Conservation (phyloP, 2,113 vertebrate genomes). For the Mustelus asterias region DNA sequence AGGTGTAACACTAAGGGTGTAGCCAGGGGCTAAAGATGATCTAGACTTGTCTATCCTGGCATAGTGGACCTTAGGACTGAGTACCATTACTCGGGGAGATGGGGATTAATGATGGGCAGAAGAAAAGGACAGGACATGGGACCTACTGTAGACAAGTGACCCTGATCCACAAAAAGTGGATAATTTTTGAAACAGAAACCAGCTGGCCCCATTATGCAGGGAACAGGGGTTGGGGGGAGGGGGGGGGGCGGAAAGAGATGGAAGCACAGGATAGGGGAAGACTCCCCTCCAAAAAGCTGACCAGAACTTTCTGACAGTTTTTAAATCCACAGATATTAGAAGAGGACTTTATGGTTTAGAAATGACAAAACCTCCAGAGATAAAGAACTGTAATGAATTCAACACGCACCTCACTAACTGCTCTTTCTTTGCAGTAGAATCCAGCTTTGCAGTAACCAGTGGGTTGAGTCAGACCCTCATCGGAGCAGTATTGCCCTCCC, state of each 20-base stretch:
- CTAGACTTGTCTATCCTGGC: background rate
- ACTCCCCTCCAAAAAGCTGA: background rate
- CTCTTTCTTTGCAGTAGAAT: slow-evolving; percentile 70
- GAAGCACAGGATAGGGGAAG: too few relatives aligned
- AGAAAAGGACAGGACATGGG: background rate
- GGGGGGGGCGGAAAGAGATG: too few relatives aligned
- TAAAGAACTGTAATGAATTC: fast-evolving
- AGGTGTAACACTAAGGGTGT: background rate
- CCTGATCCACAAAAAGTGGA: background rate
- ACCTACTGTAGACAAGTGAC: background rate
- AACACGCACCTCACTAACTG: slow-evolving; percentile 62
- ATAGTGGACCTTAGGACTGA: background rate
- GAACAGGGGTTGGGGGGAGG: background rate
- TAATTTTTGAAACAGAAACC: background rate
- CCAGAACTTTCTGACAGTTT: background rate
- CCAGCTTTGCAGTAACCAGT: slow-evolving; percentile 67
- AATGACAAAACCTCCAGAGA: background rate
- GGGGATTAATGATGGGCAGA: background rate
- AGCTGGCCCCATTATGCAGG: background rate
- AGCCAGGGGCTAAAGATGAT: background rate
- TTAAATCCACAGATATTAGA: background rate
- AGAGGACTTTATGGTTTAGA: background rate
- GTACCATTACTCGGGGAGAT: background rate
- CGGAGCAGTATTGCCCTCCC: slow-evolving; percentile 64
- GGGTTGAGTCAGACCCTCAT: slow-evolving; percentile 56